Conservation (phyloP, 2,888 invertebrate species). For the Scaeva pyrastri region DNA sequence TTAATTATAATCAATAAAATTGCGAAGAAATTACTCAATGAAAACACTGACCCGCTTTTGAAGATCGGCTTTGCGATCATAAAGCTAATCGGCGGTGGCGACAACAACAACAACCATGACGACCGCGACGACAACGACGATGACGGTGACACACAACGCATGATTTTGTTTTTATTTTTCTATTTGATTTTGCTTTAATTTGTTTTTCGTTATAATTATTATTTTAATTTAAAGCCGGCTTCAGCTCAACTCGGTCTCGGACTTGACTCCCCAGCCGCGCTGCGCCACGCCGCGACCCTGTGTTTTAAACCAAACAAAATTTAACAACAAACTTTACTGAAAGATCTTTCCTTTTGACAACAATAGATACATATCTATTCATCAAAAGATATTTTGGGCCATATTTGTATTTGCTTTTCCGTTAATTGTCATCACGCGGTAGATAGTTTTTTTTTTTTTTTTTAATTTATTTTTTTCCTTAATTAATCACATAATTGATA, state of each 20-base stretch:
- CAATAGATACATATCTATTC: slow-evolving; percentile 13
- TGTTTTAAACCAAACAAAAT: slow-evolving; percentile 1
- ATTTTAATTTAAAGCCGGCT: slow-evolving; percentile 18
- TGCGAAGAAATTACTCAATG: slow-evolving; percentile 58
- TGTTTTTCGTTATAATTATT: slow-evolving; percentile 12
- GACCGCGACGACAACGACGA: background rate
- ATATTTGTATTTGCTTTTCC: slow-evolving; percentile 44
- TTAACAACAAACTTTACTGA: slow-evolving; percentile 20
- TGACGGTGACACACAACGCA: slow-evolving; percentile 34
- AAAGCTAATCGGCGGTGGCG: slow-evolving; percentile 12
- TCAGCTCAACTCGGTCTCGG: background rate
- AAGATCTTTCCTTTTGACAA: slow-evolving; percentile 19
- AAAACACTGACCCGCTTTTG: slow-evolving; percentile 46
- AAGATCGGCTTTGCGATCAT: slow-evolving; percentile 36
- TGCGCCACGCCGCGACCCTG: slow-evolving; percentile 15
- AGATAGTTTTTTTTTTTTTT: background rate
- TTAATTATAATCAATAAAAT: slow-evolving; percentile 65
- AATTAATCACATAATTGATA: slow-evolving; percentile 45
- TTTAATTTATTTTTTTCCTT: background rate
- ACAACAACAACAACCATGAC: slow-evolving; percentile 4
- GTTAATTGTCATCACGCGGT: slow-evolving; percentile 21
- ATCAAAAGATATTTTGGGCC: slow-evolving; percentile 23
- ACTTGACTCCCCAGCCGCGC: background rate
- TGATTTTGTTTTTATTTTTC: slow-evolving; percentile 23
- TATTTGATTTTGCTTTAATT: slow-evolving; percentile 3